Evolutionary conservation across 2,113 vertebrate genomes (phyloP).

Genomic region (Passer montanus): DNA sequence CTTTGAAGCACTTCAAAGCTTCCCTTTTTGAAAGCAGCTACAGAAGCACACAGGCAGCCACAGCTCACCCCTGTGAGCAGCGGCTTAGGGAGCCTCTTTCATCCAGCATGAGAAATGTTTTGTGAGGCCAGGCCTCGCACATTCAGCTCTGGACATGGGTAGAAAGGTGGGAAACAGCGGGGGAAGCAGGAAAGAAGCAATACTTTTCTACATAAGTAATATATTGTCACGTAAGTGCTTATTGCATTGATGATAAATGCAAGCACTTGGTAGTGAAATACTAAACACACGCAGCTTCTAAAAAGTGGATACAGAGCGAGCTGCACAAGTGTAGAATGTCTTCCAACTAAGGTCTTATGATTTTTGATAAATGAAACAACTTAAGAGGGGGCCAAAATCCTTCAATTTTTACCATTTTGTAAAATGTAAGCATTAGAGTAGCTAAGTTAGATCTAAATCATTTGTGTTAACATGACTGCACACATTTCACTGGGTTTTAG

Average conservation of each 20-base stretch:
- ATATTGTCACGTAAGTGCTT: neutral
- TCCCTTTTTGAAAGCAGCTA: neutral
- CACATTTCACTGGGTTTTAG: neutral
- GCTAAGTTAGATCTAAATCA: neutral
- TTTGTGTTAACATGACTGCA: neutral
- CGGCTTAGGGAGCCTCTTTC: neutral
- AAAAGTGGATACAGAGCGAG: neutral
- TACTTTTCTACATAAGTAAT: neutral
- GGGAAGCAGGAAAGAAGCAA: neutral
- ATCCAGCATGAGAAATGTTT: neutral
- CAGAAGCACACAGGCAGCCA: neutral
- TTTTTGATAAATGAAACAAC: neutral
- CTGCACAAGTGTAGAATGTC: neutral
- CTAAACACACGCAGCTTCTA: neutral
- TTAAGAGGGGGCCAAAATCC: neutral
- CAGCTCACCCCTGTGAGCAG: neutral
- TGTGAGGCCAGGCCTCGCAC: rapidly evolving
- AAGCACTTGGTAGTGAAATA: neutral
- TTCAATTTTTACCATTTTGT: neutral
- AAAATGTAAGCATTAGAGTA: neutral
- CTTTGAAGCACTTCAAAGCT: constrained; percentile 69
- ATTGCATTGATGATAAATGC: neutral
- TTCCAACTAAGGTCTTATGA: neutral
- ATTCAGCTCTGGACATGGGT: neutral
- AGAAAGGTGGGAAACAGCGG: neutral